Base-by-base conservation (phyloP, 2,888 invertebrate genomes). In the Dorcus parallelipipedus region DNA sequence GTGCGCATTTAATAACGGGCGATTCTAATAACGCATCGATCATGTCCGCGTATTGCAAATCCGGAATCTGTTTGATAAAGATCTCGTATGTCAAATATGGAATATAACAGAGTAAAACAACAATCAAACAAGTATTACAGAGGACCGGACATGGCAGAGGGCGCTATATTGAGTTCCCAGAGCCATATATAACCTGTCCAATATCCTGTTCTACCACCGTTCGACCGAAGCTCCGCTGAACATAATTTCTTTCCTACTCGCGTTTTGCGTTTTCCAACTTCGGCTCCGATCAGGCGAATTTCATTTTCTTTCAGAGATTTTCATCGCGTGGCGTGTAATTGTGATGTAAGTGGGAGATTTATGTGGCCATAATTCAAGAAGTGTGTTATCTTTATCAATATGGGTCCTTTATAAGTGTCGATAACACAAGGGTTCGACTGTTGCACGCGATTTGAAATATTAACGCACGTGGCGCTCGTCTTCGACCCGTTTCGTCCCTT, bases 141-240 rank as follows among this genome's bases (percentile, higher is more conserved):
- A 66, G 66, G 61, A 66, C 68, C 71, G 71, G 71, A 71, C 70
- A 66, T 65, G 64, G 63, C 64, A 63, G 63, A 63, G 67, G 67
- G 67, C 60, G 65, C 63, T 66, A 68, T 71, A 70, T 71, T 67
- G 71, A 67, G 71, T 71, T 68, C 61, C 64, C 65, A 67, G 58
- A 63, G 68, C 64, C 66, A 70, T 71, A 70, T 69, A 71, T 70
- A 69, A 71, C 71, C 67, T 68, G 69, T 70, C 70, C 71, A 70
- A 71, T 71, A 71, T 71, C 71, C 71, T 71, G 71, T 62, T 62
- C 61, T 61, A 63, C 60, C 64, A 66, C 60, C 66, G 65, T 58
- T 64, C 67, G 64, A 66, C 69, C 65, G 68, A 69, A 65, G 65
- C 66, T 63, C 67, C 66, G 65, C 67, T 61, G 65, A 64, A 66